Evolutionary conservation across 23 tunicate genomes (phyloP).

Genomic region (Oikopleura albicans): DNA sequence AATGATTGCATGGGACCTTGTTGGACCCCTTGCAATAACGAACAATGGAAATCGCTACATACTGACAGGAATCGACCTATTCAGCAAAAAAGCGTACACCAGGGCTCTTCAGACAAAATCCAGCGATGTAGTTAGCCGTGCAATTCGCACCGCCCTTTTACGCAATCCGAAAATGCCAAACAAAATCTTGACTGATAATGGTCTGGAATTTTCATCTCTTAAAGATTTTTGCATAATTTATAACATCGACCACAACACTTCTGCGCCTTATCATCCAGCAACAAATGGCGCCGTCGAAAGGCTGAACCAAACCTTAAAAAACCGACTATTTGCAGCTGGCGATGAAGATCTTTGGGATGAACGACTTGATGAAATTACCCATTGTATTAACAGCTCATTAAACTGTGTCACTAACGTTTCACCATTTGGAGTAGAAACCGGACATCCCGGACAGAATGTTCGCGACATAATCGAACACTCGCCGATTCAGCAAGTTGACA

Average conservation of each 20-base stretch:
- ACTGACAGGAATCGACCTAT: neutral
- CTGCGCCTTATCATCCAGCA: neutral
- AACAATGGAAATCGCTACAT: neutral
- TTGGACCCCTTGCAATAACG: neutral
- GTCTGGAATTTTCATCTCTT: neutral
- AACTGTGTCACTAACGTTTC: neutral
- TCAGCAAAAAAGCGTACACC: neutral
- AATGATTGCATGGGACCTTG: neutral
- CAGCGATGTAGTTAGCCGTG: neutral
- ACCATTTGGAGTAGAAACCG: neutral
- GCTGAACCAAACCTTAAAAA: neutral
- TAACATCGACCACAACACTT: too few species aligned
- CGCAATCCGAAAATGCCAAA: neutral
- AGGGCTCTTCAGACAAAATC: neutral
- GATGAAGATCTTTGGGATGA: neutral
- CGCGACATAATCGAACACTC: neutral
- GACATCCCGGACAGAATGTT: neutral
- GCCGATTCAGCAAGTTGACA: too few species aligned
- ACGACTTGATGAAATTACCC: neutral
- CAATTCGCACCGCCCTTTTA: neutral
- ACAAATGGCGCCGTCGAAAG: neutral
- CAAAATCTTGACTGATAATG: neutral
- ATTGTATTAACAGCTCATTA: neutral
- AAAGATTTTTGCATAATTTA: neutral
- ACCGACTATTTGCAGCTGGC: neutral